These are phyloP conservation scores for Lacanobia wlatinum DNA, from an alignment of 2,888 invertebrate species.

Conservation along the genomic window DNA sequence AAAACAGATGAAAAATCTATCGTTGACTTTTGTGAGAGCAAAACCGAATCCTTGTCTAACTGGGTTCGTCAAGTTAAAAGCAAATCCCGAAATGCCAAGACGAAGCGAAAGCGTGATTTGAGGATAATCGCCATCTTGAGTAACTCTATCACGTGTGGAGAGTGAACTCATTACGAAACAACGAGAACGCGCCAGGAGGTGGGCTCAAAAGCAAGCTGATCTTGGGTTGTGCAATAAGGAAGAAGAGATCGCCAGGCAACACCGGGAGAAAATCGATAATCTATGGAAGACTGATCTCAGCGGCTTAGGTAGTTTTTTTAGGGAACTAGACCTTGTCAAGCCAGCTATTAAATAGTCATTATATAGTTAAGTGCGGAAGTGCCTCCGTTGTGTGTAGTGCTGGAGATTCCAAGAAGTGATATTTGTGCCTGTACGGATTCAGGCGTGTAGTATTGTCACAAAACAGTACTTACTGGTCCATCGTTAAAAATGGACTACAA, in stretches of 20 bases:
- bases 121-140: conserved; percentile 92
- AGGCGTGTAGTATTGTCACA: conserved; percentile 87
- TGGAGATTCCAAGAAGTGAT: conserved; percentile 77
- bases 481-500: conserved; percentile 85
- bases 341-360: conserved; percentile 79
- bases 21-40: conserved; percentile 89
- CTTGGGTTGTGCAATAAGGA: conserved; percentile 86
- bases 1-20: conserved; percentile 85
- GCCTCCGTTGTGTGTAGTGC: conserved; percentile 80
- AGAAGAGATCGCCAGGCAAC: conserved; percentile 85
- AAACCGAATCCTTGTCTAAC: conserved; percentile 90
- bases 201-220: conserved; percentile 90
- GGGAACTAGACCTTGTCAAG: conserved; percentile 91
- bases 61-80: conserved; percentile 92
- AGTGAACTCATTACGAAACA: conserved; percentile 91
- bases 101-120: conserved; percentile 91
- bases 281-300: conserved; percentile 91
- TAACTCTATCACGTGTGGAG: conserved; percentile 91
- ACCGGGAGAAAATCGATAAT: conserved; percentile 86
- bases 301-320: conserved; percentile 92
- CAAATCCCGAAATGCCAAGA: conserved; percentile 91
- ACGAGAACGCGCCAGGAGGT: conserved; percentile 91
- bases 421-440: conserved; percentile 86
- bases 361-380: conserved; percentile 78
- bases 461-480: conserved; percentile 80